phyloP scores from a whole-genome alignment of 2,113 vertebrate genomes.

The Zosterops borbonicus region DNA sequence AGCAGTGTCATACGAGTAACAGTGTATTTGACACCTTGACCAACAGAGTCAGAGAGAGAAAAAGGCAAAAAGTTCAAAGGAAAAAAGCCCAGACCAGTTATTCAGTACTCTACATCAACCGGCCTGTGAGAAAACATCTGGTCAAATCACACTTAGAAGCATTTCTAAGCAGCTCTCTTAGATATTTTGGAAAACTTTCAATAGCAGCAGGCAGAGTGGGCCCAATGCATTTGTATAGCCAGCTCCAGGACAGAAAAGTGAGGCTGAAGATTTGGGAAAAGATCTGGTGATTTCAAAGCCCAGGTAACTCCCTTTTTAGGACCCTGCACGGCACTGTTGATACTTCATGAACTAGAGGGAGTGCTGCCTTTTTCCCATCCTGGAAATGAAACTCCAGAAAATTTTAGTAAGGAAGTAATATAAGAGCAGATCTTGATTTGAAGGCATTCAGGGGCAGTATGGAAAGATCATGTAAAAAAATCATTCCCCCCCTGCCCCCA shows the following conservation, averaged over 20 bases:
- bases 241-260: background rate
- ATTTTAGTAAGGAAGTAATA: too few species aligned
- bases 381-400: background rate
- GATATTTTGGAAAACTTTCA: background rate
- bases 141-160: background rate
- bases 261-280: background rate
- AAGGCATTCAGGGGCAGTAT: background rate
- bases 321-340: background rate
- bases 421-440: background rate
- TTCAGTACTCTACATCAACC: rapidly evolving
- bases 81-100: background rate
- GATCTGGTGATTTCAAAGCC: background rate
- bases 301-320: background rate
- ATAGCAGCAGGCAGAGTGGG: background rate
- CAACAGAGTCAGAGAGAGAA: background rate
- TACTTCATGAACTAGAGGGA: background rate
- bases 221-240: background rate
- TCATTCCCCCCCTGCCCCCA: too few species aligned
- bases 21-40: background rate
- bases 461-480: background rate
- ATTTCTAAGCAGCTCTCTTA: background rate
- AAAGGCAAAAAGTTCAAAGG: background rate
- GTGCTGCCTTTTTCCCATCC: background rate
- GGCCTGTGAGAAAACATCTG: background rate
- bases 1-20: background rate